Base-by-base conservation (phyloP, 2,797 vertebrate genomes). In the Sebastes minor region DNA sequence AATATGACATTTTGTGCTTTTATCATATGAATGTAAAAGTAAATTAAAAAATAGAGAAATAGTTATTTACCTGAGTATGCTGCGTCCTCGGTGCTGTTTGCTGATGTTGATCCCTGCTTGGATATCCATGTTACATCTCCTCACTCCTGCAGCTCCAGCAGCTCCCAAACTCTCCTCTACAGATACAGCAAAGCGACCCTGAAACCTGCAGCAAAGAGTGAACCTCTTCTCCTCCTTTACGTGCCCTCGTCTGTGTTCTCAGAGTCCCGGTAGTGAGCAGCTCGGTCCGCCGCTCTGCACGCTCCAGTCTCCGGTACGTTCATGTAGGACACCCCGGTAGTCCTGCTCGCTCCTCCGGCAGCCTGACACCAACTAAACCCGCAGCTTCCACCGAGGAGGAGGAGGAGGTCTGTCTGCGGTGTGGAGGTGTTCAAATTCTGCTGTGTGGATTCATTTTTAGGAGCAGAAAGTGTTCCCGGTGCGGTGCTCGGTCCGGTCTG, bases 81-180 rank as follows among this genome's bases (percentile, higher is more conserved):
- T 42, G 2, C 2, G 71, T 86, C 78, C 87, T 75, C 80, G 55
- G 83, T 5, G 65, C 53, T 78, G 75, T 71, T 60, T 61, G 60
- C n/a, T 52, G 81, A n/a, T 77, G 71, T 73, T 84, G 71, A 88
- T 76, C 88, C 89, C 88, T 84, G 81, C 82, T 90, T 86, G 82
- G 88, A 90, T 74, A 88, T 94, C 93, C 94, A 94, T 94, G 88
- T 88, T 93, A 88, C 81, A 87, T 91, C 89, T 74, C 86, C 67
- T 83, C 82, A 68, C 76, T 74, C 77, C 71, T 55, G 33, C 82
- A 69, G 57, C 69, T 38, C 74, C 79, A 4, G 70, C 83, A 46
- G 73, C 79, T 71, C 75, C 30, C 56, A 42, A 79, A 80, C 76
- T 87, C 65, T 71, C 67, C 6, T 38, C 61, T 8, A 5, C 12